Conservation (phyloP, 2,888 invertebrate genomes). For the Phlogophora meticulosa region DNA sequence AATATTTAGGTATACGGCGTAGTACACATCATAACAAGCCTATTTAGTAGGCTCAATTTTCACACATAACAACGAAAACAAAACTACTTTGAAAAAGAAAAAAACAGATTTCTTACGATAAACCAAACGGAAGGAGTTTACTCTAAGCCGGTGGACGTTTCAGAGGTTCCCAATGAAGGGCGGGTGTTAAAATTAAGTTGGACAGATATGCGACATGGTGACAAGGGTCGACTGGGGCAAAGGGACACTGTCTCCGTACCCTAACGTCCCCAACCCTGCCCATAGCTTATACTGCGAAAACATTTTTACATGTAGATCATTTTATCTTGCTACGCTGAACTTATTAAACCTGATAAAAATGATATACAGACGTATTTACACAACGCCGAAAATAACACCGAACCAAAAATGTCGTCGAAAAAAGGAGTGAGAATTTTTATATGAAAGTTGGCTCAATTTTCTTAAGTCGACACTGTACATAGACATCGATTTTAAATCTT, state of each 20-base stretch:
- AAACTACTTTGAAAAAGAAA: not conserved
- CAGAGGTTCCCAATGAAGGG: slow-evolving; percentile 64
- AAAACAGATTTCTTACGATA: slow-evolving; percentile 40
- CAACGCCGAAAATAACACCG: slow-evolving; percentile 1
- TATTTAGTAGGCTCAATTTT: not conserved
- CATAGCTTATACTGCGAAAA: slow-evolving; percentile 63
- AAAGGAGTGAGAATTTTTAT: not conserved
- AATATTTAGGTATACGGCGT: no score
- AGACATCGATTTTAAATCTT: slow-evolving; percentile 23
- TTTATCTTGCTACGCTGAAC: slow-evolving; percentile 53
- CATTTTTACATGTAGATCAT: slow-evolving; percentile 61
- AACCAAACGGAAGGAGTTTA: slow-evolving; percentile 64
- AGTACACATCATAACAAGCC: no score
- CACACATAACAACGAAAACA: slow-evolving; percentile 4
- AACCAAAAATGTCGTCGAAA: slow-evolving; percentile 22
- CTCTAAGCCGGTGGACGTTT: slow-evolving; percentile 67
- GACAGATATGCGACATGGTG: slow-evolving; percentile 86
- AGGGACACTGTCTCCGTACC: slow-evolving; percentile 60
- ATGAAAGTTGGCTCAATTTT: slow-evolving; percentile 21
- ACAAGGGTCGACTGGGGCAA: slow-evolving; percentile 81
- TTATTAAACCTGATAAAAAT: slow-evolving; percentile 56
- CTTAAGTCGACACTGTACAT: slow-evolving; percentile 6
- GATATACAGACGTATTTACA: slow-evolving; percentile 36
- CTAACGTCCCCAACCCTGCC: slow-evolving; percentile 59
- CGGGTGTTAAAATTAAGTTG: slow-evolving; percentile 82